Evolutionary conservation across 2,797 vertebrate species (phyloP).

Genomic region (Sebastes minor): DNA sequence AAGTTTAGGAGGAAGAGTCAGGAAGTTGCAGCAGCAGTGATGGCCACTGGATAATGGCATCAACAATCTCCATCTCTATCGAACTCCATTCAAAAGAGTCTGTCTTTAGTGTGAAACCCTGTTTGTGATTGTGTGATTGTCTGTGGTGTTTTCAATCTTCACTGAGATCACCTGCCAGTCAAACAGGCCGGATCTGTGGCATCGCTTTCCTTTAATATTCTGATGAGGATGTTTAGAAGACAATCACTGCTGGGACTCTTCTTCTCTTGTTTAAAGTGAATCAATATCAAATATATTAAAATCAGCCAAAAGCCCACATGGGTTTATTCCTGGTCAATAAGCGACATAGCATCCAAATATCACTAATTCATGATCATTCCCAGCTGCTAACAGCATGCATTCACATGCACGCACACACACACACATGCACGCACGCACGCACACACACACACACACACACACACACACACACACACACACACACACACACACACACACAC

Average conservation of each 20-base stretch:
- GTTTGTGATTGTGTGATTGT: neutral
- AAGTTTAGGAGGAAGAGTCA: neutral
- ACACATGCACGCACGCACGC: no score
- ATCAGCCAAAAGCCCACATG: neutral
- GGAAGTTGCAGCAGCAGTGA: neutral
- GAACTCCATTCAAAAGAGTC: neutral
- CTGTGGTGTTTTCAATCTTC: neutral
- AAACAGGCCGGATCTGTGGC: no score
- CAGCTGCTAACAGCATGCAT: no score
- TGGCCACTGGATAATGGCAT: neutral
- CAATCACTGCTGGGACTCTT: neutral
- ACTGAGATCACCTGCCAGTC: no score
- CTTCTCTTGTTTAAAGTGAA: neutral
- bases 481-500: neutral
- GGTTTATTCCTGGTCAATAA: neutral
- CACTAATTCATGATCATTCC: no score
- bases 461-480: neutral
- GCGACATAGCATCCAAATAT: no score
- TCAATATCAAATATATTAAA: neutral
- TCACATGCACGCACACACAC: no score
- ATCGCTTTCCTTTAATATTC: no score
- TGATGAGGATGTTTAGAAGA: neutral
- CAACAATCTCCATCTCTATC: neutral
- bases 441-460: no score
- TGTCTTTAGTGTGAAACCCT: neutral